Evolutionary conservation across 1,140 invertebrate species (phyloP).

Genomic region (Bombus breviceps): DNA sequence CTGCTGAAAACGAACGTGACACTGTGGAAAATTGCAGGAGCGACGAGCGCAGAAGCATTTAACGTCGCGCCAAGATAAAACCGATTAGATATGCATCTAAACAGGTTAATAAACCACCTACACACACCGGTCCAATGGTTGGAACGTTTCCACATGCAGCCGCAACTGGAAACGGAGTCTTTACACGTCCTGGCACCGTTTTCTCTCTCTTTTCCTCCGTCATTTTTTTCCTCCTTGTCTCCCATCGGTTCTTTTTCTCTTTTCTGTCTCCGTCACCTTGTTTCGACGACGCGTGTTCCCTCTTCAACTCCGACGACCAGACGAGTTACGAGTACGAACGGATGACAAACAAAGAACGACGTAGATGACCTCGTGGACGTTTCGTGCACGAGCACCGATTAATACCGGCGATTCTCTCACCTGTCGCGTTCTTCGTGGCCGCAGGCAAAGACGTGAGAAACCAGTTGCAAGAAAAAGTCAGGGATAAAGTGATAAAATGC

Average conservation of each 20-base stretch:
- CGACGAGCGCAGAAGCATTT: conserved; percentile 24
- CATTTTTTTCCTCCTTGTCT: not conserved
- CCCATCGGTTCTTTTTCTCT: not conserved
- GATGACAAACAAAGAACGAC: conserved; percentile 65
- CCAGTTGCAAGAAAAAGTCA: not conserved
- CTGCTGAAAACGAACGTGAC: conserved; percentile 5
- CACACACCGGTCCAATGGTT: conserved; percentile 32
- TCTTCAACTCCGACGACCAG: conserved; percentile 41
- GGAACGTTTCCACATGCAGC: conserved; percentile 52
- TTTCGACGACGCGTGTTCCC: conserved; percentile 17
- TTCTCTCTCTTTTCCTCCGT: conserved; percentile 2
- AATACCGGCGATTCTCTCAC: conserved; percentile 52
- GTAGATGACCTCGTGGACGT: conserved; percentile 58
- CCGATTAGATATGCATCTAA: conserved; percentile 57
- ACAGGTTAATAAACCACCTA: conserved; percentile 56
- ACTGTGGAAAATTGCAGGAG: not conserved
- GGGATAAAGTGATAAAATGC: not conserved
- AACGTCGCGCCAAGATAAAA: conserved; percentile 27
- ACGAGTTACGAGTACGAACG: conserved; percentile 45
- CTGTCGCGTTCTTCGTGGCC: not conserved
- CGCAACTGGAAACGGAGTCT: conserved; percentile 31
- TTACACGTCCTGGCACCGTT: conserved; percentile 61
- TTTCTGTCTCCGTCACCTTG: not conserved
- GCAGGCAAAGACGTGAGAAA: not conserved
- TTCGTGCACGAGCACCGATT: conserved; percentile 60